Evolutionary conservation across 2,888 invertebrate genomes (phyloP).

Genomic region (Eupeodes latifasciatus): DNA sequence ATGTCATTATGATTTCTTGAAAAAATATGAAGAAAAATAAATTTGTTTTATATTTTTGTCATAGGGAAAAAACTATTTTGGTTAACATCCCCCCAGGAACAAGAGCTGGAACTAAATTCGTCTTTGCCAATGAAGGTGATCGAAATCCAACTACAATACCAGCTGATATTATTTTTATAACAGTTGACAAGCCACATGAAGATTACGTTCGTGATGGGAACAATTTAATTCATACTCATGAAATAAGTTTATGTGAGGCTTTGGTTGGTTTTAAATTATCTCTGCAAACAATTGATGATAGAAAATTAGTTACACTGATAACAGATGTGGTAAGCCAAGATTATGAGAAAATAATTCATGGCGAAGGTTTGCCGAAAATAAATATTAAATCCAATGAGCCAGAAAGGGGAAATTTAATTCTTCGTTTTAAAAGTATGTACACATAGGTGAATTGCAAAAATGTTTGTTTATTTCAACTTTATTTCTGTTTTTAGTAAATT

Average conservation of each 20-base stretch:
- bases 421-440: constrained; percentile 87
- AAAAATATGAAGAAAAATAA: not conserved
- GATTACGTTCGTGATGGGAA: constrained; percentile 87
- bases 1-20: not conserved
- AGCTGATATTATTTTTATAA: constrained; percentile 91
- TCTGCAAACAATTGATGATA: constrained; percentile 89
- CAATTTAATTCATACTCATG: constrained; percentile 87
- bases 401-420: constrained; percentile 87
- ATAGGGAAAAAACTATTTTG: constrained; percentile 89
- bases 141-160: constrained; percentile 88
- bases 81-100: constrained; percentile 91
- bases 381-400: constrained; percentile 85
- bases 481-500: constrained; percentile 77
- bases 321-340: constrained; percentile 89
- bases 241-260: constrained; percentile 89
- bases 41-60: not conserved
- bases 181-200: constrained; percentile 89
- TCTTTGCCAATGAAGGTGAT: constrained; percentile 92
- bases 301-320: constrained; percentile 88
- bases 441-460: not conserved
- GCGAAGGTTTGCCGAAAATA: constrained; percentile 90
- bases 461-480: not conserved
- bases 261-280: constrained; percentile 88
- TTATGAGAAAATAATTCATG: constrained; percentile 88
- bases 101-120: constrained; percentile 89